Conservation (phyloP, 2,797 vertebrate species). For the Chelon auratus region DNA sequence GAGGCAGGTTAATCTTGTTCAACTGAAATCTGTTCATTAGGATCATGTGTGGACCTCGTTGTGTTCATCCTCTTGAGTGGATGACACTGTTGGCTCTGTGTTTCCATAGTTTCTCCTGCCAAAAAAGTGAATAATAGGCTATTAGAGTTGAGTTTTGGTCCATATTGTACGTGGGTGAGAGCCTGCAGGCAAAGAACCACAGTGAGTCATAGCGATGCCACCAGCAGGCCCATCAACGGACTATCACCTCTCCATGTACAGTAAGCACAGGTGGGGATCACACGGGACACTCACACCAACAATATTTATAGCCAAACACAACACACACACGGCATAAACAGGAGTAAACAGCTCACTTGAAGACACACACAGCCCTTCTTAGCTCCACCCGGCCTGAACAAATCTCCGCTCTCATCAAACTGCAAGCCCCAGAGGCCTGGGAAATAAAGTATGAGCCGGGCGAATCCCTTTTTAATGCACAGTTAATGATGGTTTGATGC, state of each 20-base stretch:
- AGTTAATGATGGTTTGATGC: conserved; percentile 62
- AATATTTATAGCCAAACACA: conserved; percentile 47
- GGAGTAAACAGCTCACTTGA: conserved; percentile 42
- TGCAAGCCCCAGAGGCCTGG: conserved; percentile 20
- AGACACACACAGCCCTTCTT: conserved; percentile 16
- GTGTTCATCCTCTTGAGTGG: conserved; percentile 40
- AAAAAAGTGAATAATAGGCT: conserved; percentile 57
- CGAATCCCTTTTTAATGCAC: conserved; percentile 63
- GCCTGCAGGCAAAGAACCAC: conserved; percentile 55
- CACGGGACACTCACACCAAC: conserved; percentile 5
- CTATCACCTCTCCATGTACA: conserved; percentile 46
- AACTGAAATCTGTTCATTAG: conserved; percentile 10
- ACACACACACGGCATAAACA: conserved; percentile 43
- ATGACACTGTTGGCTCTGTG: conserved; percentile 50
- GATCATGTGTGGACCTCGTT: conserved; percentile 25
- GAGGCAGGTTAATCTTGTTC: not conserved
- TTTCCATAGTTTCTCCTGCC: conserved; percentile 48
- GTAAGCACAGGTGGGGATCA: conserved; percentile 34
- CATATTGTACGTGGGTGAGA: conserved; percentile 65
- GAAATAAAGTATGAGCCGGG: conserved; percentile 49
- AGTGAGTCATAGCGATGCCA: conserved; percentile 53
- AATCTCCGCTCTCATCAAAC: conserved; percentile 36
- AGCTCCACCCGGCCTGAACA: conserved; percentile 7
- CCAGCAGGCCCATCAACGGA: conserved; percentile 47
- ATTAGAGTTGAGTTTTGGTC: conserved; percentile 56